These are phyloP conservation scores for Anhinga rufa DNA, from an alignment of 2,113 vertebrate species.

Conservation along the genomic window DNA sequence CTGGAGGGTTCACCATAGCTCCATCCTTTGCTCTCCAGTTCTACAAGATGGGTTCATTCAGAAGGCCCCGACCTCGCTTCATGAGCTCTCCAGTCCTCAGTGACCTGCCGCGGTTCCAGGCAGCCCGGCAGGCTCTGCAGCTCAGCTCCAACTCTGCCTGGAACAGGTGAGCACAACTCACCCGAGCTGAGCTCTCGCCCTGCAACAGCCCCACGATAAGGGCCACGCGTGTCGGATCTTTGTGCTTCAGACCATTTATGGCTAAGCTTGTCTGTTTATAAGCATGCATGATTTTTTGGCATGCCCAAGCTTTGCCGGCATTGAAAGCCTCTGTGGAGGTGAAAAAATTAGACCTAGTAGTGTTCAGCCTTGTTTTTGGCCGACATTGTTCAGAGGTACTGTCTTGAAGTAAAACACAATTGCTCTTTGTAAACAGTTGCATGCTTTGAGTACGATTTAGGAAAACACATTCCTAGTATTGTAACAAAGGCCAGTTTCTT, in stretches of 20 bases:
- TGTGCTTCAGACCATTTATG: background rate
- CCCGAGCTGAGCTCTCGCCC: background rate
- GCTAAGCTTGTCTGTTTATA: background rate
- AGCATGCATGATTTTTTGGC: background rate
- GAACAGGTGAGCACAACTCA: conserved; percentile 81
- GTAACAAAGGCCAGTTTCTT: background rate
- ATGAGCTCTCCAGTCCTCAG: conserved; percentile 96
- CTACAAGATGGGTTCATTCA: conserved; percentile 78
- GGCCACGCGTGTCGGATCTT: rapidly evolving
- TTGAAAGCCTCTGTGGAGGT: background rate
- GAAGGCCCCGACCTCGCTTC: conserved; percentile 82
- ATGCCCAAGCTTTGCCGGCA: background rate
- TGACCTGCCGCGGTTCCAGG: conserved; percentile 84
- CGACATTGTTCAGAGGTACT: background rate
- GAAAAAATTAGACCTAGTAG: background rate
- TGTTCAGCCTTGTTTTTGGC: background rate
- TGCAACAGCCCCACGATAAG: background rate
- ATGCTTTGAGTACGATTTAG: background rate
- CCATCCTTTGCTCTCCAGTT: conserved; percentile 40
- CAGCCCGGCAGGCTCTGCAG: conserved; percentile 76
- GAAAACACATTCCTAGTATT: background rate
- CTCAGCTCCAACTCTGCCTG: conserved; percentile 88
- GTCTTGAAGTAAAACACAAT: background rate
- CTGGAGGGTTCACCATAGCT: conserved; percentile 40
- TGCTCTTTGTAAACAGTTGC: background rate